phyloP scores from a whole-genome alignment of 2,113 vertebrate genomes.

The Microtus richardsoni region DNA sequence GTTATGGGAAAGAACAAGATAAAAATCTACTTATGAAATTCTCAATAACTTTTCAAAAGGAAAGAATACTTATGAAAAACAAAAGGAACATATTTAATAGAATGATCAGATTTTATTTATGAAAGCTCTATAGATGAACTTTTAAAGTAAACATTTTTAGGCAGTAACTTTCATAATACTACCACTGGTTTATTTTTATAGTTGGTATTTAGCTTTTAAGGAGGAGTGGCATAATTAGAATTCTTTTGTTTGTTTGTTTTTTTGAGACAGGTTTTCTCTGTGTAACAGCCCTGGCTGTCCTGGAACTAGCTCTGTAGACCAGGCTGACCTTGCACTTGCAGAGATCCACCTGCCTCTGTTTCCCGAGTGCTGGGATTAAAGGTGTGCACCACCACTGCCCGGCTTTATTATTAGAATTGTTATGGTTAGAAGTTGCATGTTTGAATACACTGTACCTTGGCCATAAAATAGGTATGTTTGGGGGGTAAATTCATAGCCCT shows the following conservation, averaged over 20 bases:
- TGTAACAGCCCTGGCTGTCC: too few relatives aligned
- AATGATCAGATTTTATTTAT: neutral
- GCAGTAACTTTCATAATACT: neutral
- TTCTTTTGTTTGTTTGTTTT: too few relatives aligned
- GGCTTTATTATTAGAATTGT: neutral
- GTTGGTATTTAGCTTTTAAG: neutral
- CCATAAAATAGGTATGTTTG: neutral
- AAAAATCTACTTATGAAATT: neutral
- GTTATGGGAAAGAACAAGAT: neutral
- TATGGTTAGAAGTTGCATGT: neutral
- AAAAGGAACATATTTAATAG: neutral
- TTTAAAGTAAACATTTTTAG: neutral
- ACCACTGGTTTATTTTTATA: conserved; percentile 12
- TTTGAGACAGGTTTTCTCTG: too few relatives aligned
- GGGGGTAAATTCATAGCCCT: neutral
- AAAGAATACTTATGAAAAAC: neutral
- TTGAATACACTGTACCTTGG: neutral
- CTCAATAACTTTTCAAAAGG: neutral
- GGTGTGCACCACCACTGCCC: too few relatives aligned
- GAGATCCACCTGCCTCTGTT: too few relatives aligned
- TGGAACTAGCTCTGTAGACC: too few relatives aligned
- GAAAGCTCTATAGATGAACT: conserved; percentile 20
- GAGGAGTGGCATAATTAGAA: neutral
- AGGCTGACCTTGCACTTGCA: too few relatives aligned
- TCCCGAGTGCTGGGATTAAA: too few relatives aligned